Base-by-base conservation (phyloP, 2,888 invertebrate species). In the Homarus gammarus region DNA sequence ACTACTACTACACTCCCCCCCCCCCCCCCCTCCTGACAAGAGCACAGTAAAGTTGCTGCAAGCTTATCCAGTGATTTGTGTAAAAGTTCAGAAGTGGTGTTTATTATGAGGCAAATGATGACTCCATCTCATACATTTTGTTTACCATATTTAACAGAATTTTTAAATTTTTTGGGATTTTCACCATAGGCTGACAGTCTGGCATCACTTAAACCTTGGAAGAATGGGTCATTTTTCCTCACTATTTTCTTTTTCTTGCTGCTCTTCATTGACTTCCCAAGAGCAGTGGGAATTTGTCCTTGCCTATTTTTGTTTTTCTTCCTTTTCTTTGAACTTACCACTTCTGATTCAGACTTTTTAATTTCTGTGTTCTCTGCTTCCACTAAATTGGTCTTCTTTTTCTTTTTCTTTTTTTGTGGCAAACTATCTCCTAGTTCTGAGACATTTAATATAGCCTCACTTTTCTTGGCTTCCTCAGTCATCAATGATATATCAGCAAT, bases 141-240 rank as follows among this genome's bases (percentile, higher is more conserved):
- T 27, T 89, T 78, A 38, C 89, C 84, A 83, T 96, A 90, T 77
- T 83, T 96, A 92, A 96, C 94, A 94, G 96, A 96, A 93, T 96
- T 96, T 93, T 96, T 96, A 93, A 96, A 97, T 93, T 97, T 98
- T 93, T 97, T 97, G 0, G 98, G 98, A 95, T 98, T 98, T 64
- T 98, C 95, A 84, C 98, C 99, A 93, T 97, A 99, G 0, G 98
- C 98, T 93, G 96, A 96, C 12, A 99, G 95, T 92, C 99, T 95
- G 92, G 97, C 96, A 94, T 98, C 97, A 70, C 90, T 87, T 70
- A 90, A 77, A 68, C 81, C 78, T 31, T 64, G 31, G 64, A 92
- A 77, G 40, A 64, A 61, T 15, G 91, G 51, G 36, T 87, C 8
- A 31, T 40, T 49, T 15, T 36, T 22, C n/a, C 56, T 51, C 44